Conservation (phyloP, 2,113 vertebrate species). For the Donacobius atricapilla region DNA sequence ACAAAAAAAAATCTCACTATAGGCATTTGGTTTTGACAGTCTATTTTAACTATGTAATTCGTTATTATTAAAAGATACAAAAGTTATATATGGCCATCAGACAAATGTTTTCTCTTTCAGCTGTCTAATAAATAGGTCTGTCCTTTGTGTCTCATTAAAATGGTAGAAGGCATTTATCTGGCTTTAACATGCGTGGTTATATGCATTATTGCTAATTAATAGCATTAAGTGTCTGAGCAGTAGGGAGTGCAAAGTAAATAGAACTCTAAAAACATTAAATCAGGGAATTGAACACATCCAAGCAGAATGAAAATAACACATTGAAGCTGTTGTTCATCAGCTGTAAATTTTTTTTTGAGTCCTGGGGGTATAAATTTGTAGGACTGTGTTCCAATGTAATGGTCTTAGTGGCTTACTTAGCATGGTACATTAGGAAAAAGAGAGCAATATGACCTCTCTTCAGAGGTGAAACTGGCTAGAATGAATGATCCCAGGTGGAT, state of each 20-base stretch:
- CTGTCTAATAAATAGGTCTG: background rate
- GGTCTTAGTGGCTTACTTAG: background rate
- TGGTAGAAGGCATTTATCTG: constrained; percentile 24
- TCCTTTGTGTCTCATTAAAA: constrained; percentile 50
- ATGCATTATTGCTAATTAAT: constrained; percentile 59
- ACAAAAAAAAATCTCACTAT: background rate
- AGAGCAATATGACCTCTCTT: background rate
- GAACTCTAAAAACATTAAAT: constrained; percentile 28
- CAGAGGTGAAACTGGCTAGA: background rate
- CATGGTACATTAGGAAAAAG: background rate
- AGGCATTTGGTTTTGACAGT: background rate
- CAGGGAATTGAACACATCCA: background rate
- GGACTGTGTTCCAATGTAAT: background rate
- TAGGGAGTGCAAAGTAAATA: constrained; percentile 31
- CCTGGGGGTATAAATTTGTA: background rate
- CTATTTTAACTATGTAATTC: background rate
- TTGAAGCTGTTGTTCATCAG: background rate
- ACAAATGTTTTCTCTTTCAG: background rate
- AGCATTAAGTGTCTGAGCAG: constrained; percentile 38
- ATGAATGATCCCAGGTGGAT: background rate
- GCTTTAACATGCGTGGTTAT: background rate
- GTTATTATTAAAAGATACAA: background rate
- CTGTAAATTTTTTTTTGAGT: background rate
- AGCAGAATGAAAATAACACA: background rate
- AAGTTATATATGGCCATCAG: background rate